phyloP scores from a whole-genome alignment of 2,888 invertebrate genomes.

The Lycophotia porphyrea region DNA sequence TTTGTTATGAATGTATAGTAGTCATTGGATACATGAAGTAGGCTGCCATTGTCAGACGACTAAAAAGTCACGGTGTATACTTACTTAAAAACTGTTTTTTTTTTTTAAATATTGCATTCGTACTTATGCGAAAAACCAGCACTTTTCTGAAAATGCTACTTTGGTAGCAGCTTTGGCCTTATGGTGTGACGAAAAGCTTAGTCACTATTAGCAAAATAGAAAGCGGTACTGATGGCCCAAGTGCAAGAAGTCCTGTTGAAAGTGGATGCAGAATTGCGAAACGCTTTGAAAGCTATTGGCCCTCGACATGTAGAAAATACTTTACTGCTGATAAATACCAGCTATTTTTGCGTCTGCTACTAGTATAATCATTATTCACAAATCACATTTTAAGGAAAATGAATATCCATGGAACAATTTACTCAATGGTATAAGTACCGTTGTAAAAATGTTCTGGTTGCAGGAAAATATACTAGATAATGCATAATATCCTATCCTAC shows the following conservation, averaged over 20 bases:
- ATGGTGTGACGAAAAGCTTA: neutral
- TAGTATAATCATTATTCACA: neutral
- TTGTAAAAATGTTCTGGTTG: neutral
- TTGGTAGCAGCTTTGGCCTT: neutral
- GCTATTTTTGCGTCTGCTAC: too few relatives aligned
- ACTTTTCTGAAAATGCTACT: neutral
- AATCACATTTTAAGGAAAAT: neutral
- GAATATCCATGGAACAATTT: neutral
- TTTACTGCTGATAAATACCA: neutral
- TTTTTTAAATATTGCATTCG: neutral
- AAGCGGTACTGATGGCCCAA: neutral
- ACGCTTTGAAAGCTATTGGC: neutral
- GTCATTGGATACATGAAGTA: too few relatives aligned
- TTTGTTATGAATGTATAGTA: too few relatives aligned
- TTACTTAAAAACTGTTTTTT: neutral
- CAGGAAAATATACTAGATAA: conserved; percentile 27
- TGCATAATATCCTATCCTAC: conserved; percentile 14
- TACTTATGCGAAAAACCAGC: neutral
- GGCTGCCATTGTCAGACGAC: too few relatives aligned
- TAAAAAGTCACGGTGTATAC: too few relatives aligned
- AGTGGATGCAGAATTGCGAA: neutral
- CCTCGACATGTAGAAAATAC: neutral
- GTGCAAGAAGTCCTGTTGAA: neutral
- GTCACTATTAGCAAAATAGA: neutral
- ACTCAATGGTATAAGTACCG: neutral